A percentile compares a stretch with the other conserved stretches of the same genome.
phyloP scores from a whole-genome alignment of 2,888 invertebrate genomes.

The Caenorhabditis sp. region DNA sequence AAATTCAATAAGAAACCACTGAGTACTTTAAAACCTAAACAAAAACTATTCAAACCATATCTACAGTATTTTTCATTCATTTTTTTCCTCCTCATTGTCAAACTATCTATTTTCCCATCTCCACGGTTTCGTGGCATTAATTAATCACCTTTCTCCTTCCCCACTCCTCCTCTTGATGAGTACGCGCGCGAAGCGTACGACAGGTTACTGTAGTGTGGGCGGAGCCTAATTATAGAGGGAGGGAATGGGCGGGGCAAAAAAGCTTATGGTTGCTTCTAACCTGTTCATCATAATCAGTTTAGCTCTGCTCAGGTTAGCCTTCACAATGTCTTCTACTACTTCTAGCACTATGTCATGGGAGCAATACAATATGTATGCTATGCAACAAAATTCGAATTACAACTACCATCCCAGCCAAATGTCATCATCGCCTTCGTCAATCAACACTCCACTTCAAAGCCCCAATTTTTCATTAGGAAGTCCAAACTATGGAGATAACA shows the following conservation, averaged over 20 bases:
- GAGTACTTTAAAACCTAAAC: not conserved
- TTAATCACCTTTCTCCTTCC: conserved; percentile 24
- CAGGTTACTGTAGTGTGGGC: conserved; percentile 37
- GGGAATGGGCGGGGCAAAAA: conserved; percentile 12
- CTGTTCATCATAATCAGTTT: conserved; percentile 4
- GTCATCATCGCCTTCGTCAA: conserved; percentile 15
- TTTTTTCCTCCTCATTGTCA: not conserved
- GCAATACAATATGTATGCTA: conserved; percentile 41
- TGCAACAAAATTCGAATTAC: conserved; percentile 21
- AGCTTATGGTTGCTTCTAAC: not conserved
- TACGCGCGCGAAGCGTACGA: not conserved
- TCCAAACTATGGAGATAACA: conserved; percentile 21
- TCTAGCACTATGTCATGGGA: conserved; percentile 32
- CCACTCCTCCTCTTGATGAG: not conserved
- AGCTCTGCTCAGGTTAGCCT: not conserved
- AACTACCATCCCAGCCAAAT: conserved; percentile 12
- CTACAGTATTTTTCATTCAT: not conserved
- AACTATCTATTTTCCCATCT: conserved; percentile 5
- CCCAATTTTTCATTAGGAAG: conserved; percentile 39
- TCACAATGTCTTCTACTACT: not conserved
- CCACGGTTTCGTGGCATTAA: conserved; percentile 34
- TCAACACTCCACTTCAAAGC: conserved; percentile 47
- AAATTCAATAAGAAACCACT: not conserved
- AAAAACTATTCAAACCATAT: not conserved
- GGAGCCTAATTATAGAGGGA: conserved; percentile 10